A percentile compares a stretch with the other conserved stretches of the same genome.
Conservation (phyloP, 1,140 invertebrate genomes). For the Aethina tumida region DNA sequence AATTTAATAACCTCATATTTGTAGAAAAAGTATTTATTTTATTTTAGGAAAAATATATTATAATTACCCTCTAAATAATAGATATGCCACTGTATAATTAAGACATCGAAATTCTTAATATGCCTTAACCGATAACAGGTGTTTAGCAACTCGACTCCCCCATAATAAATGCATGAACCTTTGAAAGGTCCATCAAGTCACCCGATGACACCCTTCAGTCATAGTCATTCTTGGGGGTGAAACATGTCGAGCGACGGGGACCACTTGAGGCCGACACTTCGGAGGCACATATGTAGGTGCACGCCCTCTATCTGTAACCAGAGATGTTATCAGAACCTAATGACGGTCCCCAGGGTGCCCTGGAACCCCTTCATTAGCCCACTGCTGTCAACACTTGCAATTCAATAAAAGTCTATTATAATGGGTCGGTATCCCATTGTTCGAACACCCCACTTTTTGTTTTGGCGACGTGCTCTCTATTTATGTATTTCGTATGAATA, state of each 20-base stretch:
- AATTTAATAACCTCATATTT: too few species aligned
- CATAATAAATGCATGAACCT: slow-evolving; percentile 13
- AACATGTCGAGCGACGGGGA: too few species aligned
- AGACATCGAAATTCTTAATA: too few species aligned
- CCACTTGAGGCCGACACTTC: slow-evolving; percentile 31
- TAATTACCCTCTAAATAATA: too few species aligned
- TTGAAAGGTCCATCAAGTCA: slow-evolving; percentile 16
- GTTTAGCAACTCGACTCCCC: slow-evolving; percentile 15
- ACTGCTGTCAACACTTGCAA: slow-evolving; percentile 31
- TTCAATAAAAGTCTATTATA: slow-evolving; percentile 28
- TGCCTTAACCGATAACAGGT: slow-evolving; percentile 27
- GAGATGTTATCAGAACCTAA: slow-evolving; percentile 35
- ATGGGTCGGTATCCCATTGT: slow-evolving; percentile 13
- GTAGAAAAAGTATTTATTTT: too few species aligned
- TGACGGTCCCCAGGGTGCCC: slow-evolving; percentile 26
- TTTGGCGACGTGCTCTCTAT: too few species aligned
- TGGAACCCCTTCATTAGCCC: slow-evolving; percentile 30
- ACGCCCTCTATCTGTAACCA: slow-evolving; percentile 29
- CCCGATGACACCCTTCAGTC: slow-evolving; percentile 7
- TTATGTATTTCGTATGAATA: too few species aligned
- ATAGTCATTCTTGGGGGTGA: too few species aligned
- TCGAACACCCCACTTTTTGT: slow-evolving; percentile 14
- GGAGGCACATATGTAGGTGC: slow-evolving; percentile 26
- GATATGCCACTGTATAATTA: too few species aligned
- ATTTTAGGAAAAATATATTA: too few species aligned